These are phyloP conservation scores for Osmoderma eremita DNA, from an alignment of 2,888 invertebrate genomes.

Conservation along the genomic window DNA sequence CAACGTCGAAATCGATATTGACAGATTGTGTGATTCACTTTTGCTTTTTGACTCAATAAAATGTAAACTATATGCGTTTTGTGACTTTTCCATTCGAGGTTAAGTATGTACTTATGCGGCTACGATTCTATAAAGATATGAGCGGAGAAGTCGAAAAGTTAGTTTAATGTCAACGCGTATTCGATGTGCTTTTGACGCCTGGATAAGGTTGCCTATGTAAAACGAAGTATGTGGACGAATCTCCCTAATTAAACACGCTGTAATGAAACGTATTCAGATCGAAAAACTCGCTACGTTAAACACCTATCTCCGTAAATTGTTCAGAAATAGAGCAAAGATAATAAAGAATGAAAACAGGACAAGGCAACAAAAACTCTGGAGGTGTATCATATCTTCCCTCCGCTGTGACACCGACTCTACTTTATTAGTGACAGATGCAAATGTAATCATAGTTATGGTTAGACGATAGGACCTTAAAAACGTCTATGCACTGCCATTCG, in stretches of 20 bases:
- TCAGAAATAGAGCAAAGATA: neutral
- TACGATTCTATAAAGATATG: neutral
- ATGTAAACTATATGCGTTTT: neutral
- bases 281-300: constrained; percentile 2
- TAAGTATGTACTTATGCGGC: too few species aligned
- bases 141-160: too few species aligned
- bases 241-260: neutral
- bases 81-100: neutral
- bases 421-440: constrained; percentile 54
- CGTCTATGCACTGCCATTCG: constrained; percentile 40
- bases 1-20: constrained; percentile 32
- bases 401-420: constrained; percentile 33
- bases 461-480: constrained; percentile 43
- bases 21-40: constrained; percentile 23
- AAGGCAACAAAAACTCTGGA: constrained; percentile 6
- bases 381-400: constrained; percentile 23
- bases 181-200: too few species aligned
- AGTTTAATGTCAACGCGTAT: too few species aligned
- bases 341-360: neutral
- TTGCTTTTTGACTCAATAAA: constrained; percentile 17
- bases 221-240: too few species aligned
- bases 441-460: constrained; percentile 53
- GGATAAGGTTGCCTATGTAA: too few species aligned
- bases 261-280: neutral
- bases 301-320: constrained; percentile 18